A percentile compares a stretch with the other conserved stretches of the same genome.
Conservation (phyloP, 2,888 invertebrate genomes). For the Metalampra italica region DNA sequence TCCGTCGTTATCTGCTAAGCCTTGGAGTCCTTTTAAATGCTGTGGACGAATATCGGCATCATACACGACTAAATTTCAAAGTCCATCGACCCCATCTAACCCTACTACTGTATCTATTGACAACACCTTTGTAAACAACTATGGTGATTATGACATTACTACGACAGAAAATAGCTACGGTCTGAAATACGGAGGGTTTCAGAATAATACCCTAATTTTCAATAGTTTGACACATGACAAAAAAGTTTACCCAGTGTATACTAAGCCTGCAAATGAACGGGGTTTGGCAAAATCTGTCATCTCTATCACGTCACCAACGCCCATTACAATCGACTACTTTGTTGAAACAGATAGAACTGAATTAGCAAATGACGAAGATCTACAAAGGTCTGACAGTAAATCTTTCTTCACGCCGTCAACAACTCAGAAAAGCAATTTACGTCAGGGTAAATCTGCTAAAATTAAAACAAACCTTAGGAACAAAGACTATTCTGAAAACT, state of each 20-base stretch:
- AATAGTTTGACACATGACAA: conserved; percentile 67
- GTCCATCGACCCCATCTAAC: conserved; percentile 50
- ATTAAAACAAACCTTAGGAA: conserved; percentile 39
- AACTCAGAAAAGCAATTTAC: conserved; percentile 60
- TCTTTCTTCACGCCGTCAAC: conserved; percentile 78
- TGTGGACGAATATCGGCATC: conserved; percentile 69
- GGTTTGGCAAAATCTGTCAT: conserved; percentile 15
- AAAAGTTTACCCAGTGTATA: conserved; percentile 56
- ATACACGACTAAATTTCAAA: conserved; percentile 54
- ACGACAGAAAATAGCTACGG: conserved; percentile 53
- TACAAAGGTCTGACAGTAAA: conserved; percentile 84
- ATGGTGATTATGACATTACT: conserved; percentile 28
- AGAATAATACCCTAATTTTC: conserved; percentile 56
- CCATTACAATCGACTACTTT: conserved; percentile 54
- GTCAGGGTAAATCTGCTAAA: conserved; percentile 57
- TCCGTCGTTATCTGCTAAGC: conserved; percentile 42
- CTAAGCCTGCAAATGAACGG: conserved; percentile 68
- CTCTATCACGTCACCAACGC: conserved; percentile 35
- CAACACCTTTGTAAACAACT: conserved; percentile 39
- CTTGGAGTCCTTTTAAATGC: conserved; percentile 57
- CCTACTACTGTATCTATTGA: conserved; percentile 58
- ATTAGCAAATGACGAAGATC: conserved; percentile 79
- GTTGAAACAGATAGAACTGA: conserved; percentile 64
- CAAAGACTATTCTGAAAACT: conserved; percentile 58
- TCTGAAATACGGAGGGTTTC: conserved; percentile 59